These are phyloP conservation scores for Aphidius gifuensis DNA, from an alignment of 1,140 invertebrate genomes.

Conservation along the genomic window DNA sequence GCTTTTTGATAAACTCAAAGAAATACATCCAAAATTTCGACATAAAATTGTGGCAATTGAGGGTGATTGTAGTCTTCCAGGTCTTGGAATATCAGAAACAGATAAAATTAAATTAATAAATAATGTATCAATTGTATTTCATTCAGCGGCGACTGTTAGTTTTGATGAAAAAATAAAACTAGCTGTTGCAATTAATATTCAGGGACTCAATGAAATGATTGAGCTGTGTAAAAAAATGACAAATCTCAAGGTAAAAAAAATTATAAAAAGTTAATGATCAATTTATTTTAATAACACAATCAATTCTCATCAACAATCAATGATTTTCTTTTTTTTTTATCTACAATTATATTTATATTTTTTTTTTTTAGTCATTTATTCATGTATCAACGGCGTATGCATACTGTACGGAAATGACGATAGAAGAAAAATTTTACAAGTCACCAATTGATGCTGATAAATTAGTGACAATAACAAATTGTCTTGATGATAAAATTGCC, in stretches of 20 bases:
- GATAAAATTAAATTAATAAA: conserved; percentile 53
- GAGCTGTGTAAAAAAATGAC: conserved; percentile 65
- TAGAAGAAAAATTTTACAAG: conserved; percentile 61
- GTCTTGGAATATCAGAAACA: conserved; percentile 52
- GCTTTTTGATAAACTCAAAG: conserved; percentile 61
- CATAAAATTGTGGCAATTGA: conserved; percentile 61
- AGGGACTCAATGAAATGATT: conserved; percentile 63
- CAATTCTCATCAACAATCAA: neutral
- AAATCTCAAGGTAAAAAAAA: conserved; percentile 60
- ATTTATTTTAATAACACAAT: conserved; percentile 14
- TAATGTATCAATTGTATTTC: conserved; percentile 69
- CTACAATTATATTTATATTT: conserved; percentile 20
- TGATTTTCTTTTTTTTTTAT: neutral
- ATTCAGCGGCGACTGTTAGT: conserved; percentile 67
- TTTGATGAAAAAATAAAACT: conserved; percentile 68
- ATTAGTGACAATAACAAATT: conserved; percentile 67
- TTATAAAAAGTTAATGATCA: conserved; percentile 24
- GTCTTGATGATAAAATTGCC: conserved; percentile 63
- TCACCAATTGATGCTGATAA: conserved; percentile 54
- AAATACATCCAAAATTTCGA: conserved; percentile 60
- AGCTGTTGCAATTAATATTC: conserved; percentile 68
- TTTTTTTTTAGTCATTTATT: conserved; percentile 56
- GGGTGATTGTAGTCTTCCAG: conserved; percentile 57
- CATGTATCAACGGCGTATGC: conserved; percentile 68
- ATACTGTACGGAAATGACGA: conserved; percentile 55